Percentiles rank a stretch among this genome's conserved stretches.
Evolutionary conservation across 1,140 invertebrate species (phyloP).

Genomic region (Dinoponera quadriceps): DNA sequence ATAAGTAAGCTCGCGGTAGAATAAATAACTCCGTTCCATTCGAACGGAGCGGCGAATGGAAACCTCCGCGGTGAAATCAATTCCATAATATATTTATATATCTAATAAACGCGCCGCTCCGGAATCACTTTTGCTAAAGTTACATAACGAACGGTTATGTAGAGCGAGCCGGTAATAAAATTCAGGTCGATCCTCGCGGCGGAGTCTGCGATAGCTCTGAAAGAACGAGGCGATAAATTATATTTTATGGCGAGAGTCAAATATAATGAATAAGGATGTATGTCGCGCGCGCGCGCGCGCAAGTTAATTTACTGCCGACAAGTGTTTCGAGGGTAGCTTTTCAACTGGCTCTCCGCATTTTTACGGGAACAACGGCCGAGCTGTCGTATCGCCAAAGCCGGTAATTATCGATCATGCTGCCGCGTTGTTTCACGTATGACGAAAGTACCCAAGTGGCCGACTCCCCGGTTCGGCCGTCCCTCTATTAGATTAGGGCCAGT

Average conservation of each 20-base stretch:
- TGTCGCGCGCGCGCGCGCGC: constrained; percentile 2
- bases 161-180: constrained; percentile 44
- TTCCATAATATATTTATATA: constrained; percentile 3
- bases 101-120: background rate
- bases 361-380: constrained; percentile 10
- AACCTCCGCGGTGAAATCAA: background rate
- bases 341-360: constrained; percentile 8
- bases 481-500: background rate
- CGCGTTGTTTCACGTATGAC: background rate
- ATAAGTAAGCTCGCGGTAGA: constrained; percentile 29
- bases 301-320: constrained; percentile 45
- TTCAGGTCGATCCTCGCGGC: constrained; percentile 20
- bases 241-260: constrained; percentile 56
- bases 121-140: background rate
- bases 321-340: constrained; percentile 46
- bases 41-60: background rate
- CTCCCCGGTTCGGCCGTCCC: constrained; percentile 14
- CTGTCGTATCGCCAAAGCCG: background rate
- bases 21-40: constrained; percentile 17
- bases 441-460: constrained; percentile 11
- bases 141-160: constrained; percentile 16
- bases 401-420: constrained; percentile 37
- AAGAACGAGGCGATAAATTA: constrained; percentile 49
- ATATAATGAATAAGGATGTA: constrained; percentile 57
- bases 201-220: constrained; percentile 6